Evolutionary conservation across 2,113 vertebrate genomes (phyloP).

Genomic region (Eretmochelys imbricata): DNA sequence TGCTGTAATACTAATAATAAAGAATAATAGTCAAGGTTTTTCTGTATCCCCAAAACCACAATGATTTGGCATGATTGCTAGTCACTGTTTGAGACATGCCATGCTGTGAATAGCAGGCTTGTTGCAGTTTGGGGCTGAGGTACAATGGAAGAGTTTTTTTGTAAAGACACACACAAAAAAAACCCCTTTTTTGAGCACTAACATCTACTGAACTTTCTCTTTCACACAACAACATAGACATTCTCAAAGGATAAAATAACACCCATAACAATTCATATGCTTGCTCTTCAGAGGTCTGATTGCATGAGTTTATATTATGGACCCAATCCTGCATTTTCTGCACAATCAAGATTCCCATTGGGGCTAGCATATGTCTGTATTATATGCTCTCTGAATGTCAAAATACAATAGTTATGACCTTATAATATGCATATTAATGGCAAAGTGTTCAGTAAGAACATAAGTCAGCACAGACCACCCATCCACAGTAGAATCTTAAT

Average conservation of each 20-base stretch:
- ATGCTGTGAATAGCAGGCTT: background rate
- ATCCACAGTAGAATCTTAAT: background rate
- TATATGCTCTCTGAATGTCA: background rate
- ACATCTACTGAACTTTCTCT: background rate
- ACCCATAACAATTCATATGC: background rate
- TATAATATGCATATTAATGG: background rate
- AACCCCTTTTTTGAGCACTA: background rate
- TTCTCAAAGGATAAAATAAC: background rate
- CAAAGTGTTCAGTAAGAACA: background rate
- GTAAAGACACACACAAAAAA: background rate
- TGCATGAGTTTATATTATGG: background rate
- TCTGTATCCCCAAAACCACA: background rate
- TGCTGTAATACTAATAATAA: background rate
- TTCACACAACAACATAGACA: background rate
- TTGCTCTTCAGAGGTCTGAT: background rate
- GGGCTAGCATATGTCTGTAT: background rate
- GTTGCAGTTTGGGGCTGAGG: background rate
- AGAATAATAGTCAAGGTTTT: background rate
- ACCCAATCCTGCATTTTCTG: background rate
- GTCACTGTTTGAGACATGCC: background rate
- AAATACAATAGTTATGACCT: background rate
- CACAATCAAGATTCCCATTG: background rate
- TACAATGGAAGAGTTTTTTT: background rate
- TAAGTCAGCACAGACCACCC: background rate
- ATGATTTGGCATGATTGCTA: background rate